Base-by-base conservation (phyloP, 2,888 invertebrate genomes). In the Andrena marginata region DNA sequence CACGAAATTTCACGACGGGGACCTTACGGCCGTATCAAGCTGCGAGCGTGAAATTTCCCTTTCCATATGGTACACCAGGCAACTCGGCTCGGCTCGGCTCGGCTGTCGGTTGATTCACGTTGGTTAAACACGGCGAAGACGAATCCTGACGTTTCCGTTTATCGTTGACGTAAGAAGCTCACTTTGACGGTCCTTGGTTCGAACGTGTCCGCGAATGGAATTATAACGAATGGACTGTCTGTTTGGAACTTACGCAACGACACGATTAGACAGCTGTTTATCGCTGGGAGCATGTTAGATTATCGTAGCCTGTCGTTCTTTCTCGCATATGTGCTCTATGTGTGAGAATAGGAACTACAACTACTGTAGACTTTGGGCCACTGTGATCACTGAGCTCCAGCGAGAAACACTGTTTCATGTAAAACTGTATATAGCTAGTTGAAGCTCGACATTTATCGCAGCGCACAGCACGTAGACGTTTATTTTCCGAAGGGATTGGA, bases 1-100 rank as follows among this genome's bases (percentile, higher is more conserved):
- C 23, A 67, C n/a, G 1, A 70, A 29, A 54, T 64, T 71, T 67
- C 33, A 59, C 31, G 64, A 35, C n/a, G 26, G 23, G 49, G 56
- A 56, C 26, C 8, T 48, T 59, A n/a, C 23, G n/a, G 16, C 51
- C 56, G 56, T 49, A 8, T 54, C 29, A n/a, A 51, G 13, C 35
- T 10, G 23, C 4, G 16, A 60, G n/a, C 13, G 31, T 48, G 35
- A 65, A 77, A 60, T 65, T 54, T 78, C 51, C 60, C 59, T 62
- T 71, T 80, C 59, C 67, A 79, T 73, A 72, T 62, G 67, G 56
- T 4, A 54, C 60, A 31, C 26, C 4, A 29, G 31, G 13, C 35
- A 2, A 20, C 23, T 16, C 10, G 26, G 20, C 51, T 62, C 26
- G n/a, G 48, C 31, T 31, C 31, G 31, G 33, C 33, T 48, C 10